Conservation (phyloP, 2,113 vertebrate species). For the Alligator mississippiensis region DNA sequence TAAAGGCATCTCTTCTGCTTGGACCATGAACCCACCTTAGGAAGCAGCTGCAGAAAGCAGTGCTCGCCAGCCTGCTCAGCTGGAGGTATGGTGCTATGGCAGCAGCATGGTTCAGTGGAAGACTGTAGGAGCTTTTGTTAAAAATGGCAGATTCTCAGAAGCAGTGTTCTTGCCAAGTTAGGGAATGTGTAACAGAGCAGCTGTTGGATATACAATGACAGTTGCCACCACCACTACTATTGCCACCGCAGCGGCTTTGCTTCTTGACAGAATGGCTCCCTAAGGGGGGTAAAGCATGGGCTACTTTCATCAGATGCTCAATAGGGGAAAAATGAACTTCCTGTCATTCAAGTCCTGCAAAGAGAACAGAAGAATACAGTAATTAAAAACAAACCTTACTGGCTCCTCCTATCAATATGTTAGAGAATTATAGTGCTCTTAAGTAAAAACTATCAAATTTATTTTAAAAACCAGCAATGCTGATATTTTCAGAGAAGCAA, state of each 20-base stretch:
- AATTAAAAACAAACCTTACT: conserved; percentile 54
- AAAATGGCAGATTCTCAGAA: conserved; percentile 13
- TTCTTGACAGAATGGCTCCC: conserved; percentile 67
- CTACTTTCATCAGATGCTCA: conserved; percentile 70
- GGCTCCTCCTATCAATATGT: conserved; percentile 52
- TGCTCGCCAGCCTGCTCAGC: conserved; percentile 9
- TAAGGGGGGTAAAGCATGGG: conserved; percentile 62
- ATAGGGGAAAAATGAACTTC: conserved; percentile 66
- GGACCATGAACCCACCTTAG: background rate
- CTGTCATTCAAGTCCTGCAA: conserved; percentile 64
- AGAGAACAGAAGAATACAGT: conserved; percentile 58
- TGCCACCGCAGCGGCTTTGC: conserved; percentile 33
- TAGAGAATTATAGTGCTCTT: conserved; percentile 41
- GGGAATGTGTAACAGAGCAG: conserved; percentile 64
- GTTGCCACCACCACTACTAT: conserved; percentile 42
- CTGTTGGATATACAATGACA: conserved; percentile 70
- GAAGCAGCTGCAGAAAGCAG: conserved; percentile 39
- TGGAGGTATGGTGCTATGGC: background rate
- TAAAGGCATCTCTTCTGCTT: background rate
- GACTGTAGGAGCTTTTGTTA: background rate
- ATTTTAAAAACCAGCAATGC: background rate
- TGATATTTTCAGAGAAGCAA: background rate
- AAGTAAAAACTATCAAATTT: conserved; percentile 25
- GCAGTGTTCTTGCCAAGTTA: conserved; percentile 25
- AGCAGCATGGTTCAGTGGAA: background rate